phyloP scores from a whole-genome alignment of 2,888 invertebrate species.

The Polydrusus tereticollis region DNA sequence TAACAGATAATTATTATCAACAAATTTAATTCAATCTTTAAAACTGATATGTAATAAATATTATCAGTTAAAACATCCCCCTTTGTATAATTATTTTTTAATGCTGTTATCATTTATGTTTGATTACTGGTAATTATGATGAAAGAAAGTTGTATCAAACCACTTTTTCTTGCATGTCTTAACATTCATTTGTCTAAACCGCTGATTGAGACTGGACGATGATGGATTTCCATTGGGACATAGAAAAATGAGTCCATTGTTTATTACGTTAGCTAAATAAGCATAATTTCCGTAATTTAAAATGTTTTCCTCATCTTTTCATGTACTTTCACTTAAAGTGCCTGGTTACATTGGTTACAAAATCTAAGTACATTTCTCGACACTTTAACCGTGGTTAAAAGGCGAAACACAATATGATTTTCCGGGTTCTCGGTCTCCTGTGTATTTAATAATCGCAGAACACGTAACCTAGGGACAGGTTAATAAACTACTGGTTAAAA shows the following conservation, averaged over 20 bases:
- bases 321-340: slow-evolving; percentile 24
- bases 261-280: background rate
- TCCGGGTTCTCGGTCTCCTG: slow-evolving; percentile 10
- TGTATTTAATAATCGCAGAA: background rate
- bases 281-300: slow-evolving; percentile 26
- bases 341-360: slow-evolving; percentile 24
- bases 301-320: slow-evolving; percentile 15
- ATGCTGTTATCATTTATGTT: too few relatives aligned
- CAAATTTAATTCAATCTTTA: too few relatives aligned
- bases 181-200: background rate
- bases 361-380: slow-evolving; percentile 15
- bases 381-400: slow-evolving; percentile 17
- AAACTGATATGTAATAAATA: too few relatives aligned
- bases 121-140: too few relatives aligned
- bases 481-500: background rate
- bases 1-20: too few relatives aligned
- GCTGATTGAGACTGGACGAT: background rate
- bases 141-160: too few relatives aligned
- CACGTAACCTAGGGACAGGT: slow-evolving; percentile 1
- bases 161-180: background rate
- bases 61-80: too few relatives aligned
- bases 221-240: background rate
- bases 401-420: slow-evolving; percentile 13
- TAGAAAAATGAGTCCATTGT: slow-evolving; percentile 6
- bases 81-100: too few relatives aligned